Conservation (phyloP, 2,888 invertebrate genomes). For the Dioctria rufipes region DNA sequence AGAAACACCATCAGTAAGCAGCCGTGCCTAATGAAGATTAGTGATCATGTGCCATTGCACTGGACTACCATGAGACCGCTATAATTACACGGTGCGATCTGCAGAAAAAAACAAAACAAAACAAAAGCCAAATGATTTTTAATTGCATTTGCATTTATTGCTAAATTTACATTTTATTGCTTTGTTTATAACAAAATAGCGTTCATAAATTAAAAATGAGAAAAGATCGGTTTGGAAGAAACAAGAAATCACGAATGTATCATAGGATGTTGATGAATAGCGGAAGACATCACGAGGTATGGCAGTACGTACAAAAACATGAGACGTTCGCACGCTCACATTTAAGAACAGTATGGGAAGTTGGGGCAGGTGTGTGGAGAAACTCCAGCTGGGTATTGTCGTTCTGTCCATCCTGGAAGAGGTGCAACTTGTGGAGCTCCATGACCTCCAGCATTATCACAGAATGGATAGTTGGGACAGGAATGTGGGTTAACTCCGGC, state of each 20-base stretch:
- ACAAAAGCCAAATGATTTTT: neutral
- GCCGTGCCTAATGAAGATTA: neutral
- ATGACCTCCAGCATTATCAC: slow-evolving; percentile 69
- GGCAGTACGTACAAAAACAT: slow-evolving; percentile 17
- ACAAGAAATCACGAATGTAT: slow-evolving; percentile 14
- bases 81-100: neutral
- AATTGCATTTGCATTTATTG: slow-evolving; percentile 45
- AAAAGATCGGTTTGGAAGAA: slow-evolving; percentile 11
- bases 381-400: slow-evolving; percentile 72
- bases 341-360: slow-evolving; percentile 72
- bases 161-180: slow-evolving; percentile 35
- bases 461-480: slow-evolving; percentile 74
- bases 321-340: neutral
- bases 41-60: neutral
- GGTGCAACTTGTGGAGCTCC: slow-evolving; percentile 67
- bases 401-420: slow-evolving; percentile 71
- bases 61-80: neutral
- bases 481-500: slow-evolving; percentile 72
- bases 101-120: neutral
- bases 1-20: neutral
- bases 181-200: slow-evolving; percentile 37
- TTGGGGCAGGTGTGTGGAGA: slow-evolving; percentile 71
- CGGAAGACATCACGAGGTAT: slow-evolving; percentile 51
- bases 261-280: slow-evolving; percentile 39
- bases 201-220: slow-evolving; percentile 47